A percentile compares a stretch with the other conserved stretches of the same genome.
phyloP scores from a whole-genome alignment of 2,113 vertebrate species.

The Stegastes partitus region DNA sequence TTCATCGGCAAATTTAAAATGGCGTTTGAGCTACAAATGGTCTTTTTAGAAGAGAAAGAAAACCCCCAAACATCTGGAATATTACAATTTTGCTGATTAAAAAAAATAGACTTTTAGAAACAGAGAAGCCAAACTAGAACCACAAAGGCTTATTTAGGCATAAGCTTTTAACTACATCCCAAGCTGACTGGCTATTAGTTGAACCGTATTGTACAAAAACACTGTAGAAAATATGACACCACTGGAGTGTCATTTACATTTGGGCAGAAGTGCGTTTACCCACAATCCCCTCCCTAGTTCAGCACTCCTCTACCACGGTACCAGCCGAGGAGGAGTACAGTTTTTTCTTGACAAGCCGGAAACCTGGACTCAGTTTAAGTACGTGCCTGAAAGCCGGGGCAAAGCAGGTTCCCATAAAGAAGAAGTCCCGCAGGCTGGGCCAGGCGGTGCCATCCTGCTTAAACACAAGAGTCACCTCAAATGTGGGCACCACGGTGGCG shows the following conservation, averaged over 20 bases:
- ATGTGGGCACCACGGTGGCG: constrained; percentile 88
- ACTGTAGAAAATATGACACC: constrained; percentile 68
- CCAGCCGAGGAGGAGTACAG: constrained; percentile 89
- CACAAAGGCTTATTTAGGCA: constrained; percentile 17
- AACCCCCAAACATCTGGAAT: constrained; percentile 10
- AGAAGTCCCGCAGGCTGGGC: constrained; percentile 88
- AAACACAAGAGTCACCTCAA: constrained; percentile 91
- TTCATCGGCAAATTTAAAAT: constrained; percentile 59
- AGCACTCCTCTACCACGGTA: constrained; percentile 89
- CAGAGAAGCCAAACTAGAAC: constrained; percentile 42
- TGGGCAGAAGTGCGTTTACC: constrained; percentile 69
- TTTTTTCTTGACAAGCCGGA: constrained; percentile 90
- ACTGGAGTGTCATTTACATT: constrained; percentile 64
- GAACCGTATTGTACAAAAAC: constrained; percentile 65
- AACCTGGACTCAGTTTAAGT: constrained; percentile 89
- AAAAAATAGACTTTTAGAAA: constrained; percentile 22
- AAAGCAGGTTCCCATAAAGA: constrained; percentile 87
- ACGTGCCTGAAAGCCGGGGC: constrained; percentile 80
- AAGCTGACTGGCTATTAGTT: constrained; percentile 30
- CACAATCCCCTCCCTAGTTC: constrained; percentile 57
- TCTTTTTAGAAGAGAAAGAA: not conserved
- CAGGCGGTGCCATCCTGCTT: constrained; percentile 89
- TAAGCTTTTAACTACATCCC: constrained; percentile 15
- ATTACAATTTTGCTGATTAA: constrained; percentile 30
- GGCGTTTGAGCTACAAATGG: constrained; percentile 36